Conservation (phyloP, 2,888 invertebrate genomes). For the Nephrotoma appendiculata region DNA sequence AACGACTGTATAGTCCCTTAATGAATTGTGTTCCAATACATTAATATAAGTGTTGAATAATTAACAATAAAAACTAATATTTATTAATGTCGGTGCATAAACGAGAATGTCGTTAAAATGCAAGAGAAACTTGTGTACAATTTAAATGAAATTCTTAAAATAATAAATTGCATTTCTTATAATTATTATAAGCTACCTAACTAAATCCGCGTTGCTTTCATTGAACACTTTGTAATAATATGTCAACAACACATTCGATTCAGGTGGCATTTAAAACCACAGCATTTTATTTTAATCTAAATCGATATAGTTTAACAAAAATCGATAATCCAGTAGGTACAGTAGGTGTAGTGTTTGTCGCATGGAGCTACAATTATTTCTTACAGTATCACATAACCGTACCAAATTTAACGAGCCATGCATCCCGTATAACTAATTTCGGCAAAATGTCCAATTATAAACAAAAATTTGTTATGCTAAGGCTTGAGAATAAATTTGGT, state of each 20-base stretch:
- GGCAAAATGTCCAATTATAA: not conserved
- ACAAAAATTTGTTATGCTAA: too few relatives aligned
- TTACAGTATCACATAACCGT: not conserved
- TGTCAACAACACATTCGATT: not conserved
- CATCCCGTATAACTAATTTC: not conserved
- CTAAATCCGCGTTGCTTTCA: not conserved
- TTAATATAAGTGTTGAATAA: not conserved
- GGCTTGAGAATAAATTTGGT: not conserved
- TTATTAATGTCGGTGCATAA: not conserved
- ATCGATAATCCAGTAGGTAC: not conserved
- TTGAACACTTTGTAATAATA: not conserved
- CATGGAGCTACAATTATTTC: not conserved
- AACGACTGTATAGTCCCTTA: not conserved
- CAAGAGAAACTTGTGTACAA: not conserved
- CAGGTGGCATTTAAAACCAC: not conserved
- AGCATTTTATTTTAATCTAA: not conserved
- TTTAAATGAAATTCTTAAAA: not conserved
- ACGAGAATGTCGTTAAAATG: not conserved
- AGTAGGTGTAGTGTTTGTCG: not conserved
- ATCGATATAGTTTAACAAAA: not conserved
- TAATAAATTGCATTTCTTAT: not conserved
- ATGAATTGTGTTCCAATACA: not conserved
- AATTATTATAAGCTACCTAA: not conserved
- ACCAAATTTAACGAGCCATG: not conserved
- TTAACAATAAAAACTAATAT: not conserved